Base-by-base conservation (phyloP, 1,140 invertebrate species). In the Leucophenga varia region DNA sequence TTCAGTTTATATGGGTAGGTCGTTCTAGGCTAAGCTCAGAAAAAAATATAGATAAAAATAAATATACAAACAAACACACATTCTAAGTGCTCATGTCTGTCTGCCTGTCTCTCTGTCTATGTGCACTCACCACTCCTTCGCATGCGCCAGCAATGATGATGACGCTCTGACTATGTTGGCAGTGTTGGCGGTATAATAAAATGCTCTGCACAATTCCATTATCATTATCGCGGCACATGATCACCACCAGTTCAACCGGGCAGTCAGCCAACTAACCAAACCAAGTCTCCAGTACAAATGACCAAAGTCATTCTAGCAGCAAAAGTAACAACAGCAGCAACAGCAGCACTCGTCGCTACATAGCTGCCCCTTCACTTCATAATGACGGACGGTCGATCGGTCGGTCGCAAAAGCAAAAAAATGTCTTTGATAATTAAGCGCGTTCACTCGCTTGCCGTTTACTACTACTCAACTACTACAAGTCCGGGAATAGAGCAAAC, bases 351-450 rank as follows among this genome's bases (percentile, higher is more conserved):
- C 12, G 6, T 28, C 12, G 25, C 12, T 28, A 6, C 25, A 28
- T 28, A 28, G 25, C 25, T 28, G n/a, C n/a, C 25, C 12, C 12
- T 28, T 6, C 65, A 67, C 55, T 63, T 63, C 50, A 52, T 47
- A 52, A 48, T 43, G 45, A 41, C 47, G 49, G 49, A 37, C 53
- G 51, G 47, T 49, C 45, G 51, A 55, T n/a, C n/a, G n/a, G n/a
- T n/a, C n/a, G n/a, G n/a, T n/a, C n/a, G n/a, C n/a, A n/a, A n/a
- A n/a, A n/a, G n/a, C n/a, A n/a, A n/a, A n/a, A 49, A 67, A 57
- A 67, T 63, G 59, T 67, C 63, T 59, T 57, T 67, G 63, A 65
- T 65, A 65, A 67, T 65, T 67, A 65, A 65, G 64, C 63, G 61
- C 31, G 22, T 10, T 10, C 31, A 34, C 6, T 8, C 31, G 5